Conservation (phyloP, 2,888 invertebrate genomes). For the Drosophila maculinotata region DNA sequence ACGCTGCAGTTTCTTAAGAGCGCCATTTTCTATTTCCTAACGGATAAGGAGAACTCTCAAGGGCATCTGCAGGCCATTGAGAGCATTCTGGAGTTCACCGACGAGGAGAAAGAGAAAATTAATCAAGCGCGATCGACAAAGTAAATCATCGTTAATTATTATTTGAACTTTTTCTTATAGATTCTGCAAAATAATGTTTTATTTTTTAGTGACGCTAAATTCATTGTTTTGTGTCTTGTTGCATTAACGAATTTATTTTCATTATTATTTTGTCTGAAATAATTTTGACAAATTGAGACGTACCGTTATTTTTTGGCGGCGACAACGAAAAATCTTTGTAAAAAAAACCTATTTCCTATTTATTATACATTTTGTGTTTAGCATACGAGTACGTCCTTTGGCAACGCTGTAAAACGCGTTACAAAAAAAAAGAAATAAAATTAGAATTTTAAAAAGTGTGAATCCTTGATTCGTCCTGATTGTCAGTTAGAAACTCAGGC, state of each 20-base stretch:
- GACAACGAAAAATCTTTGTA: constrained; percentile 56
- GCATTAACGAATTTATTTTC: constrained; percentile 69
- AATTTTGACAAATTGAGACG: constrained; percentile 74
- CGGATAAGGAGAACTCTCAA: constrained; percentile 94
- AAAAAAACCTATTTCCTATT: constrained; percentile 39
- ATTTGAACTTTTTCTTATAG: constrained; percentile 3
- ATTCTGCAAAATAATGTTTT: constrained; percentile 67
- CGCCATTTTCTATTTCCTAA: constrained; percentile 96
- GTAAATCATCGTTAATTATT: constrained; percentile 58
- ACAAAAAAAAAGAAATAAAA: constrained; percentile 28
- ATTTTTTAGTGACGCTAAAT: constrained; percentile 68
- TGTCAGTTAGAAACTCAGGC: constrained; percentile 44
- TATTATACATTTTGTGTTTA: constrained; percentile 49
- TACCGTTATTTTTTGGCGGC: constrained; percentile 20
- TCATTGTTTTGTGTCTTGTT: constrained; percentile 58
- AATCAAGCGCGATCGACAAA: constrained; percentile 88
- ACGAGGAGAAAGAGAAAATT: constrained; percentile 92
- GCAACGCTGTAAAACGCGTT: constrained; percentile 22
- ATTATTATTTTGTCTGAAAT: constrained; percentile 81
- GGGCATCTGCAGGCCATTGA: constrained; percentile 95
- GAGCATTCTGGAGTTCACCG: constrained; percentile 95
- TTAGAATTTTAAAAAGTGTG: constrained; percentile 53
- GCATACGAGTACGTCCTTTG: constrained; percentile 66
- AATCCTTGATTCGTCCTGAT: constrained; percentile 55
- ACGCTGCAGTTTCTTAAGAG: constrained; percentile 96